Base-by-base conservation (phyloP, 2,113 vertebrate genomes). In the Hepsetus odoe region DNA sequence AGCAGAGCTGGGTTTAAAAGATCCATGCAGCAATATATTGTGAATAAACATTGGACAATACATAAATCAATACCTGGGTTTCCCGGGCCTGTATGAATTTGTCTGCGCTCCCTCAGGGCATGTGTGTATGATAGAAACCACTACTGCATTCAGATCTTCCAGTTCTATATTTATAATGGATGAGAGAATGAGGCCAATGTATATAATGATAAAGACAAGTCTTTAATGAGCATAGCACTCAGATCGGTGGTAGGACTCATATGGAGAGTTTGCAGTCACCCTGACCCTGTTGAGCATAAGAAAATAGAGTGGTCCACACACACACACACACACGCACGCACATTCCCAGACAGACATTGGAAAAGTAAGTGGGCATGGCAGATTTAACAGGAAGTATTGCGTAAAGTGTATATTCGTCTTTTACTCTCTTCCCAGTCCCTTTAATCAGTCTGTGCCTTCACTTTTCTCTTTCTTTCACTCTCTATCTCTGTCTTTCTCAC, bases 221-320 rank as follows among this genome's bases (percentile, higher is more conserved):
- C 40, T 42, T 7, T 11, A 42, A 11, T 11, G 12, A 42, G 12
- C 12, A 11, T 10, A 42, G 12, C 40, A 42, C 40, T 2, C 40
- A 11, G 12, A 11, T 11, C 8, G 40, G 40, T 42, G 40, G 8
- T 53, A 53, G 49, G 18, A 53, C 5, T 16, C 49, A 16, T 53
- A 53, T 10, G 0, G 20, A 53, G 8, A 5, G 22, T 53, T 53
- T 2, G 13, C 44, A 5, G 7, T 46, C 5, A 46, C 14, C 35
- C 35, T 5, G 35, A 38, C 35, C 44, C 44, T 46, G 44, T 46
- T 46, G 2, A 46, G 5, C 44, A 16, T n/a, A 7, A 20, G 22
- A 22, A 22, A 53, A 53, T n/a, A 56, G 10, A 68, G 87, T 66
- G 83, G 82, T 80, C 80, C 81, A 87, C 79, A 84, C 76, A 86